Conservation (phyloP, 2,113 vertebrate species). For the Cynocephalus volans region DNA sequence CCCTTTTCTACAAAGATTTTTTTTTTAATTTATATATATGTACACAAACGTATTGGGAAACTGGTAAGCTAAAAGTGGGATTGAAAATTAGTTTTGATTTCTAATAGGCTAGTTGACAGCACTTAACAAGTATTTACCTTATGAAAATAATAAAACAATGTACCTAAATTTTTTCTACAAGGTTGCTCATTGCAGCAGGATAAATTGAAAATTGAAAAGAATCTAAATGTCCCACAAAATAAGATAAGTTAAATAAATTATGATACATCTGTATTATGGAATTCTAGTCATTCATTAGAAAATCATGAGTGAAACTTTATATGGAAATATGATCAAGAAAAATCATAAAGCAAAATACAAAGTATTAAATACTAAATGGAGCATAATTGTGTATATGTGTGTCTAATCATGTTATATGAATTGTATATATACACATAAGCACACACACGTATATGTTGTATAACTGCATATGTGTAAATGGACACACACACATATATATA, state of each 20-base stretch:
- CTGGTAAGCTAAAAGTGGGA: not conserved
- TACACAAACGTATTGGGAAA: not conserved
- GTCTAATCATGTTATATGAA: not conserved
- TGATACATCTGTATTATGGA: not conserved
- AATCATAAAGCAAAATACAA: not conserved
- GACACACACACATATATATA: not conserved
- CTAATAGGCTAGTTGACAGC: not conserved
- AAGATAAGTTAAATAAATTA: not conserved
- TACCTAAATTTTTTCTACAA: not conserved
- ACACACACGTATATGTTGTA: not conserved
- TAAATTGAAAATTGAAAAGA: not conserved
- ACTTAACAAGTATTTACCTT: not conserved
- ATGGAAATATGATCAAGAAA: not conserved
- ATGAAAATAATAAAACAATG: not conserved
- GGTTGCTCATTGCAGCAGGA: not conserved
- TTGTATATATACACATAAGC: not conserved
- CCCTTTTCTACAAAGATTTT: not conserved
- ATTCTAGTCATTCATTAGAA: not conserved
- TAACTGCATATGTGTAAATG: not conserved
- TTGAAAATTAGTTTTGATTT: not conserved
- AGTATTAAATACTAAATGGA: not conserved
- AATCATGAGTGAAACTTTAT: not conserved
- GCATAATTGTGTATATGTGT: not conserved
- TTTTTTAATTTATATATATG: too few relatives aligned
- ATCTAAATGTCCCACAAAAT: not conserved